Percentiles rank a stretch among this genome's conserved stretches.
Evolutionary conservation across 2,113 vertebrate species (phyloP).

Genomic region (Pachypanchax playfairii): DNA sequence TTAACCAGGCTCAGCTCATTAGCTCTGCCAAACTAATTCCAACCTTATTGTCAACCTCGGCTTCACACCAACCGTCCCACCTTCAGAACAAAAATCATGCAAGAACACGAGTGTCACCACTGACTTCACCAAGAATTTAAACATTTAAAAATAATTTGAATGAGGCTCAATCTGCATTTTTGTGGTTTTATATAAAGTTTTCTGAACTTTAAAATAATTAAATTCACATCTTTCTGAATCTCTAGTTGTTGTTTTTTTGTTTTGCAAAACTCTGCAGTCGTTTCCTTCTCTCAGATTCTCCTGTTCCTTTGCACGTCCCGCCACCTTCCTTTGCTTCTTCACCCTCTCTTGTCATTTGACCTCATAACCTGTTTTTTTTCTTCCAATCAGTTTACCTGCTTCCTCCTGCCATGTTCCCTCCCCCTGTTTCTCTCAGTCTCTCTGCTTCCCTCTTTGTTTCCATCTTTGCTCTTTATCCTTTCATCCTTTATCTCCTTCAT

Average conservation of each 20-base stretch:
- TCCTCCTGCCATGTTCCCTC: slow-evolving; percentile 24
- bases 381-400: slow-evolving; percentile 75
- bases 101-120: not conserved
- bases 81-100: slow-evolving; percentile 1
- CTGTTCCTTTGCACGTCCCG: slow-evolving; percentile 20
- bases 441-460: slow-evolving; percentile 71
- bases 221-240: not conserved
- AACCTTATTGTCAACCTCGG: slow-evolving; percentile 25
- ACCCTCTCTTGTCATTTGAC: slow-evolving; percentile 66
- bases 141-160: not conserved
- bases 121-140: not conserved
- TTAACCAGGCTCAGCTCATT: slow-evolving; percentile 80
- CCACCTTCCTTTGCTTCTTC: slow-evolving; percentile 39
- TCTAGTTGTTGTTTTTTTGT: too few relatives aligned
- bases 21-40: slow-evolving; percentile 72
- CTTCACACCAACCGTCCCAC: slow-evolving; percentile 5
- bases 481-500: slow-evolving; percentile 85
- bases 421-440: slow-evolving; percentile 31
- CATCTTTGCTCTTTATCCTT: slow-evolving; percentile 82
- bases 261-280: not conserved
- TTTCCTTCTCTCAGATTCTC: slow-evolving; percentile 22
- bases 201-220: not conserved
- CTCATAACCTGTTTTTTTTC: slow-evolving; percentile 73
- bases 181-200: accelerated
- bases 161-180: not conserved